Conservation (phyloP, 2,113 vertebrate genomes). For the Sinosuthora webbiana region DNA sequence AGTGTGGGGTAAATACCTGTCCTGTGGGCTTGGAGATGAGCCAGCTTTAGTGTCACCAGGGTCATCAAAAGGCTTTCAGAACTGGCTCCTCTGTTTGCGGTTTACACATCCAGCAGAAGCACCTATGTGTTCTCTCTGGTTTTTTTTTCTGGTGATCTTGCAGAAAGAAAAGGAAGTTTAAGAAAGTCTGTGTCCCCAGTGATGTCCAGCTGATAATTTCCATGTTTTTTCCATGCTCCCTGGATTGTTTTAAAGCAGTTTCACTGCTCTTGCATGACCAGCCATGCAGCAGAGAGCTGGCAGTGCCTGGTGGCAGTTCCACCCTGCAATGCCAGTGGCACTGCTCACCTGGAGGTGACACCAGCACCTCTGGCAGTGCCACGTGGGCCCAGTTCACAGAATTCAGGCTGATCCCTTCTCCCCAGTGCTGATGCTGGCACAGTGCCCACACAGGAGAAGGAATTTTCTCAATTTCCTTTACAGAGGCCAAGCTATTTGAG, state of each 20-base stretch:
- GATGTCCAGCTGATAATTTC: not conserved
- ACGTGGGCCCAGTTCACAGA: not conserved
- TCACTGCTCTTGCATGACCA: not conserved
- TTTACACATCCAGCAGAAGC: not conserved
- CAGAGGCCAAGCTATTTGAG: conserved; percentile 38
- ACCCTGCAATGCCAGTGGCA: not conserved
- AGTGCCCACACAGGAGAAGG: conserved; percentile 52
- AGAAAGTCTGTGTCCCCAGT: not conserved
- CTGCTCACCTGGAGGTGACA: not conserved
- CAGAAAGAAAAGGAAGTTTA: not conserved
- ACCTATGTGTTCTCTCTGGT: fast-evolving
- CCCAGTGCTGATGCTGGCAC: conserved; percentile 5
- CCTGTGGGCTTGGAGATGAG: not conserved
- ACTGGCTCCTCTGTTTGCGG: not conserved
- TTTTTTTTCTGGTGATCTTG: not conserved
- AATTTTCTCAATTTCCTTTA: conserved; percentile 69
- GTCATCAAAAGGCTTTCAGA: not conserved
- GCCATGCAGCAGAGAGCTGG: not conserved
- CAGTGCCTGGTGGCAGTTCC: not conserved
- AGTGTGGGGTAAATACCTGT: not conserved
- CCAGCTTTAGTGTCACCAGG: not conserved
- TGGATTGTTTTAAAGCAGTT: not conserved
- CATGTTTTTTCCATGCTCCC: not conserved
- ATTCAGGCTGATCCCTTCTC: not conserved
- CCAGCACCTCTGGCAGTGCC: not conserved